Conservation (phyloP, 1,140 invertebrate genomes). For the Cylas formicarius region DNA sequence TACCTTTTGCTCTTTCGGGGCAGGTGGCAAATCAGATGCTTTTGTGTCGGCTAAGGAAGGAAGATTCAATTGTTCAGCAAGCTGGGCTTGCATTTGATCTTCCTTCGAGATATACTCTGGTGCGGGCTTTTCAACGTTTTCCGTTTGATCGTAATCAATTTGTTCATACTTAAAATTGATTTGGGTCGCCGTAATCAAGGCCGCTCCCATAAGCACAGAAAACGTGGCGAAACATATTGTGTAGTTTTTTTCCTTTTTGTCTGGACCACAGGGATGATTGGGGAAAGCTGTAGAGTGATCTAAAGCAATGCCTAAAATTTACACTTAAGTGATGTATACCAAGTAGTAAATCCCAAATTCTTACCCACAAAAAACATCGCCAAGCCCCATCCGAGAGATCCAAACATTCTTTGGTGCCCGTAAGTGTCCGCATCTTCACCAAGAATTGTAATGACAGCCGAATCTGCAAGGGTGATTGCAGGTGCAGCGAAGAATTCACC, state of each 20-base stretch:
- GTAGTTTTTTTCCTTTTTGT: slow-evolving; percentile 91
- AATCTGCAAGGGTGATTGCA: slow-evolving; percentile 94
- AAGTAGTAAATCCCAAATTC: not conserved
- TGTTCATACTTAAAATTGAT: slow-evolving; percentile 74
- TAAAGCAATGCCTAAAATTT: slow-evolving; percentile 73
- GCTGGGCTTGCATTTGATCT: slow-evolving; percentile 70
- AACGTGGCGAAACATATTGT: slow-evolving; percentile 98
- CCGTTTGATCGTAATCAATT: slow-evolving; percentile 26
- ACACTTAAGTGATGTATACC: not conserved
- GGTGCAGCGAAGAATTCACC: slow-evolving; percentile 98
- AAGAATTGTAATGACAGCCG: slow-evolving; percentile 83
- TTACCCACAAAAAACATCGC: slow-evolving; percentile 90
- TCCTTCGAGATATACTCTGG: slow-evolving; percentile 49
- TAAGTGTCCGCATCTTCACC: slow-evolving; percentile 90
- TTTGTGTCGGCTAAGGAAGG: slow-evolving; percentile 65
- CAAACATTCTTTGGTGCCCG: slow-evolving; percentile 97
- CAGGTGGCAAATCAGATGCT: slow-evolving; percentile 40
- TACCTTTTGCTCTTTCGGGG: slow-evolving; percentile 53
- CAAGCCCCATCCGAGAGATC: slow-evolving; percentile 94
- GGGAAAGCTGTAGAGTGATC: slow-evolving; percentile 91
- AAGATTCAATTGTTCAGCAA: slow-evolving; percentile 71
- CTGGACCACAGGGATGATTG: slow-evolving; percentile 82
- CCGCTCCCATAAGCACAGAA: slow-evolving; percentile 92
- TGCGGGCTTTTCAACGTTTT: slow-evolving; percentile 2
- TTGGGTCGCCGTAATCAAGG: slow-evolving; percentile 85